phyloP scores from a whole-genome alignment of 1,140 invertebrate species.

The Ylistrum balloti region DNA sequence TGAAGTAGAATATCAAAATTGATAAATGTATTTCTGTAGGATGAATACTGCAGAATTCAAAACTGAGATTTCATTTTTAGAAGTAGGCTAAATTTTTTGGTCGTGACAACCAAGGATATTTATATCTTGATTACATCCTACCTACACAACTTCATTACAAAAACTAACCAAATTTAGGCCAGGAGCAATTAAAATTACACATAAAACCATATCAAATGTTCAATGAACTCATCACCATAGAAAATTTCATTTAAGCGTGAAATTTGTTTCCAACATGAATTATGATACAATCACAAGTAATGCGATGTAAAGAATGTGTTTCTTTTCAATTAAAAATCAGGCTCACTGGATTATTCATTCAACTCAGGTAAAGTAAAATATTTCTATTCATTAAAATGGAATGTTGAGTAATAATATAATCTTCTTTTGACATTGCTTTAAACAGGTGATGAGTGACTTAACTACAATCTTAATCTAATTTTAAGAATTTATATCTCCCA shows the following conservation, averaged over 20 bases:
- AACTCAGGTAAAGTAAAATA: background rate
- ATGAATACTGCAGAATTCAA: background rate
- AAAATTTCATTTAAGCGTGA: background rate
- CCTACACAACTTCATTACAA: background rate
- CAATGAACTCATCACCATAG: background rate
- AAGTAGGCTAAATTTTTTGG: background rate
- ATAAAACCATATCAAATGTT: background rate
- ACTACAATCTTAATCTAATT: background rate
- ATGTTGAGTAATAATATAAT: too few species aligned
- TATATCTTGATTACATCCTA: too few species aligned
- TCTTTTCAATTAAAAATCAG: background rate
- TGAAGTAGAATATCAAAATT: too few species aligned
- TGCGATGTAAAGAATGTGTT: background rate
- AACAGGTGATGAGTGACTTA: background rate
- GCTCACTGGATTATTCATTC: background rate
- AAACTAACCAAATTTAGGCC: background rate
- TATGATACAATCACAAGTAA: background rate
- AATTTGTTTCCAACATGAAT: background rate
- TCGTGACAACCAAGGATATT: background rate
- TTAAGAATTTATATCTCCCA: background rate
- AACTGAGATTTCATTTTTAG: background rate
- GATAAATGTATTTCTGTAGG: too few species aligned
- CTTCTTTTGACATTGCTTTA: too few species aligned
- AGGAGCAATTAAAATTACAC: background rate
- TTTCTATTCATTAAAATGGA: background rate